A percentile compares a stretch with the other conserved stretches of the same genome.
Conservation (phyloP, 1,140 invertebrate genomes). For the Musca domestica region DNA sequence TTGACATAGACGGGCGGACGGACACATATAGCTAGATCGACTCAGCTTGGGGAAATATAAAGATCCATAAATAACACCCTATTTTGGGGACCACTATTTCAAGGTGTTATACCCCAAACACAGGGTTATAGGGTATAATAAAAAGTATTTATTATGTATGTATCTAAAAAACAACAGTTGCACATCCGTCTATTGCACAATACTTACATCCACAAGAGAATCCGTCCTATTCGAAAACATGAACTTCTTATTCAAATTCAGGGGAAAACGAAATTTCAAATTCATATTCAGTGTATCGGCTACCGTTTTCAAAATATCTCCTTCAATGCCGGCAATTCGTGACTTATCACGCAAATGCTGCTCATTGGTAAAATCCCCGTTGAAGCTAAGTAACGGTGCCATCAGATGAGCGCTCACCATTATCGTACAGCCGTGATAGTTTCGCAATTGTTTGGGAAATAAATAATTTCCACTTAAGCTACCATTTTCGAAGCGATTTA, state of each 20-base stretch:
- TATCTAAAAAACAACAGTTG: too few species aligned
- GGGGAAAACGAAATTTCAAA: conserved; percentile 1
- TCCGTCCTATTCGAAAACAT: not conserved
- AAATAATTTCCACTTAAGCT: not conserved
- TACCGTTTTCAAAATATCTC: conserved; percentile 8
- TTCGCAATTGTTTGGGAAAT: not conserved
- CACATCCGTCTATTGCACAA: too few species aligned
- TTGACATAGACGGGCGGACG: too few species aligned
- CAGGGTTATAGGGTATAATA: too few species aligned
- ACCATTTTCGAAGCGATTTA: conserved; percentile 5
- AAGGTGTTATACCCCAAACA: too few species aligned
- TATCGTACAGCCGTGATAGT: conserved; percentile 12
- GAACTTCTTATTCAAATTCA: not conserved
- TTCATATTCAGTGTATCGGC: conserved; percentile 5
- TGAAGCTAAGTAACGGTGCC: conserved; percentile 1
- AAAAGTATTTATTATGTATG: too few species aligned
- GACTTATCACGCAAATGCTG: not conserved
- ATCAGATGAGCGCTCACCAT: not conserved
- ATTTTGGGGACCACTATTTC: too few species aligned
- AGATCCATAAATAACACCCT: too few species aligned
- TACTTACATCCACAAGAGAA: conserved; percentile 17
- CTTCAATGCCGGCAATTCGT: conserved; percentile 8
- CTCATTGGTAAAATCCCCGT: not conserved
- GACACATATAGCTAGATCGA: too few species aligned
- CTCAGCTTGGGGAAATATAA: too few species aligned